Evolutionary conservation across 1,140 invertebrate genomes (phyloP).

Genomic region (Acromyrmex charruanus): DNA sequence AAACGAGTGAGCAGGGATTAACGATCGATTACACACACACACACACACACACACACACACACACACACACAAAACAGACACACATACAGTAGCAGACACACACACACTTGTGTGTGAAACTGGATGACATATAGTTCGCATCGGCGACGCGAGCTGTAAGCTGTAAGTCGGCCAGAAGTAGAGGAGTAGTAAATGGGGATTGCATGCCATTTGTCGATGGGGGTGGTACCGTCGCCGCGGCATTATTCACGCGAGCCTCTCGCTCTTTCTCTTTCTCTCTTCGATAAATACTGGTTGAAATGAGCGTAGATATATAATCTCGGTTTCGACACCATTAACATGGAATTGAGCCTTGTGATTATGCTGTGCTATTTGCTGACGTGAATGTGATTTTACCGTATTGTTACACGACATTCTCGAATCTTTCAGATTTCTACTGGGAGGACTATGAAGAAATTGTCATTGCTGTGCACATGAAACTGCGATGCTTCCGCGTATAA

Average conservation of each 20-base stretch:
- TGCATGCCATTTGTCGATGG: conserved; percentile 55
- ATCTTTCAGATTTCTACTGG: not conserved
- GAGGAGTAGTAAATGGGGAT: conserved; percentile 49
- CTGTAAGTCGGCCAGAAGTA: conserved; percentile 60
- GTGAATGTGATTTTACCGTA: not conserved
- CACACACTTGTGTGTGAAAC: not conserved
- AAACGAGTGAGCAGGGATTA: conserved; percentile 46
- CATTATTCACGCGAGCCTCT: conserved; percentile 40
- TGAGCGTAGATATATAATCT: conserved; percentile 12
- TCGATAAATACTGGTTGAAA: conserved; percentile 30
- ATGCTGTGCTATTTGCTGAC: conserved; percentile 11
- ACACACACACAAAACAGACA: too few species aligned
- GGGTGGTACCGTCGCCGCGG: conserved; percentile 29
- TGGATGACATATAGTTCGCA: conserved; percentile 46
- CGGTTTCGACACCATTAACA: conserved; percentile 13
- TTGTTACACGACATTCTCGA: not conserved
- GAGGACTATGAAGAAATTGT: not conserved
- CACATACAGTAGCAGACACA: not conserved
- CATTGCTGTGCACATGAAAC: not conserved
- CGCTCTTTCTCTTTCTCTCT: not conserved
- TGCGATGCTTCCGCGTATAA: not conserved
- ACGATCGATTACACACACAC: conserved; percentile 36
- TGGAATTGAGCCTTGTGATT: conserved; percentile 16
- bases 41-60: too few species aligned
- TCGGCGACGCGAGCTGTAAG: conserved; percentile 27